Evolutionary conservation across 2,113 vertebrate species (phyloP).

Genomic region (Lontra canadensis): DNA sequence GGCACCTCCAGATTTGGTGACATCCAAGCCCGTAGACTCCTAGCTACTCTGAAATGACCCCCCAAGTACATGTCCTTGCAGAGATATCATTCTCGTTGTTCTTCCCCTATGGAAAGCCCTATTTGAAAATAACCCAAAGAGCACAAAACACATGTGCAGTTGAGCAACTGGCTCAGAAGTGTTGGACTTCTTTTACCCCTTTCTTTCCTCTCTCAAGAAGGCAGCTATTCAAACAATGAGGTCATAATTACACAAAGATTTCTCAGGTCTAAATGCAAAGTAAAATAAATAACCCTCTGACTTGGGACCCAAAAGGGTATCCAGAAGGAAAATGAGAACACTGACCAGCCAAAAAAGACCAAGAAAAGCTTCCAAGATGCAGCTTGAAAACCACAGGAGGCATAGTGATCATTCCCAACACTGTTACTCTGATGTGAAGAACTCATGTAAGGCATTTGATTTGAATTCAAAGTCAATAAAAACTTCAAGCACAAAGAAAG

Average conservation of each 20-base stretch:
- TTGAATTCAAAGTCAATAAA: slow-evolving; percentile 43
- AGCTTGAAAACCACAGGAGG: background rate
- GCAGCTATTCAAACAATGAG: background rate
- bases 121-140: slow-evolving; percentile 19
- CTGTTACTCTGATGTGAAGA: background rate
- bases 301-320: background rate
- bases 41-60: background rate
- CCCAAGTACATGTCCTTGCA: background rate
- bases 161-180: background rate
- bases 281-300: slow-evolving; percentile 2
- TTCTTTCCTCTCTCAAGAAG: slow-evolving; percentile 1
- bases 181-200: background rate
- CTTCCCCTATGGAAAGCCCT: background rate
- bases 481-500: slow-evolving; percentile 8
- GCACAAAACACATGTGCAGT: background rate
- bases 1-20: background rate
- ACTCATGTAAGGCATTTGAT: background rate
- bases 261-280: background rate
- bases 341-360: background rate
- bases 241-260: background rate
- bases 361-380: background rate
- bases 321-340: background rate
- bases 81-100: background rate
- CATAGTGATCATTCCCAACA: background rate
- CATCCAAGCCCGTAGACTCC: background rate